phyloP scores from a whole-genome alignment of 2,888 invertebrate species.

The Ellobium chinense region DNA sequence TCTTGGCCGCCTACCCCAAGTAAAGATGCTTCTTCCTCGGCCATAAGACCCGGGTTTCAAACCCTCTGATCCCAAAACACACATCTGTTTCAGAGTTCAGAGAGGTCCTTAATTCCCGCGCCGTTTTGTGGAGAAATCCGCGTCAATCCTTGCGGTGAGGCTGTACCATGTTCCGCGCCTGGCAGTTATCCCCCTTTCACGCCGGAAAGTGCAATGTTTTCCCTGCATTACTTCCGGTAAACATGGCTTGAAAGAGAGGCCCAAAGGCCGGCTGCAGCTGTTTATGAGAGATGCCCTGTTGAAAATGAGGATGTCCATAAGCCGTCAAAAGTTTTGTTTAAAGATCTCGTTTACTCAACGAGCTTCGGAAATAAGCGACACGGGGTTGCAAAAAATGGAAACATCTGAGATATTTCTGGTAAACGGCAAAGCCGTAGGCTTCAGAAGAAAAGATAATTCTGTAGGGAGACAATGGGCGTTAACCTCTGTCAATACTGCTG shows the following conservation, averaged over 20 bases:
- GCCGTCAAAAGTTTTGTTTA: not conserved
- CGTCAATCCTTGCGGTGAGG: not conserved
- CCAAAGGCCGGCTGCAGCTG: not conserved
- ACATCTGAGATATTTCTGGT: not conserved
- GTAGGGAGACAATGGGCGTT: too few species aligned
- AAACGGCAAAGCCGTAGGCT: not conserved
- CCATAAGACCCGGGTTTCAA: not conserved
- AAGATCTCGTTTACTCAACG: not conserved
- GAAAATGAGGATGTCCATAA: not conserved
- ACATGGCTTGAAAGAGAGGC: not conserved
- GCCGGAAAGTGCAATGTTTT: slow-evolving; percentile 15
- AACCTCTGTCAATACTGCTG: too few species aligned
- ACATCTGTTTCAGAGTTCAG: slow-evolving; percentile 2
- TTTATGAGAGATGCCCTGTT: slow-evolving; percentile 3
- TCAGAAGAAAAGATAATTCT: not conserved
- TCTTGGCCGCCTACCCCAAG: not conserved
- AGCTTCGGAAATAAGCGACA: not conserved
- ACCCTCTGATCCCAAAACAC: not conserved
- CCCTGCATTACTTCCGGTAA: not conserved
- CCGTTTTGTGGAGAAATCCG: not conserved
- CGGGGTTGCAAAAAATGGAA: not conserved
- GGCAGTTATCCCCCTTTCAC: slow-evolving; percentile 21
- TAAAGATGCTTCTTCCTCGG: not conserved
- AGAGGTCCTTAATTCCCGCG: slow-evolving; percentile 5
- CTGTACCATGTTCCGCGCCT: slow-evolving; percentile 14